Conservation (phyloP, 2,888 invertebrate species). For the Phaonia tiefii region DNA sequence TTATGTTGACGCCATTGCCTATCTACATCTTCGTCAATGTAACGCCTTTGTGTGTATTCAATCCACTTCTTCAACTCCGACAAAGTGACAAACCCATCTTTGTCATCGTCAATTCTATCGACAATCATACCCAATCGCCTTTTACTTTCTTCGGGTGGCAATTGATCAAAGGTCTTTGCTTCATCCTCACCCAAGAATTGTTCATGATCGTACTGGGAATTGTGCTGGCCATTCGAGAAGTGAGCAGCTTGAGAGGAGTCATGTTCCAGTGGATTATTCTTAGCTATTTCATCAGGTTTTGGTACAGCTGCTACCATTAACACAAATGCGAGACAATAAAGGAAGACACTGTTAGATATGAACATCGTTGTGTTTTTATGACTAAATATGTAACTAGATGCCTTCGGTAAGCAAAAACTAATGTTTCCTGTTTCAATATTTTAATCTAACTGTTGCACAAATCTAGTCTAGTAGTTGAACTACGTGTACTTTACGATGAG, state of each 20-base stretch:
- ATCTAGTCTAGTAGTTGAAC: neutral
- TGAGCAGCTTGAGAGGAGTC: conserved; percentile 90
- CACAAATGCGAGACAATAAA: conserved; percentile 44
- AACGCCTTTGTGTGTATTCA: conserved; percentile 94
- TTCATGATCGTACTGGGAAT: conserved; percentile 97
- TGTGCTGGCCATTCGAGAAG: conserved; percentile 88
- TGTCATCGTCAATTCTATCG: conserved; percentile 94
- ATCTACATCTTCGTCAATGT: conserved; percentile 95
- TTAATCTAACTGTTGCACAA: neutral
- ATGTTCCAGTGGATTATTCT: conserved; percentile 84
- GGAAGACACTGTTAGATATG: conserved; percentile 26
- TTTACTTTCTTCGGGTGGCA: conserved; percentile 97
- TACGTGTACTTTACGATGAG: conserved; percentile 61
- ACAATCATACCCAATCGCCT: conserved; percentile 93
- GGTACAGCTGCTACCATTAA: conserved; percentile 83
- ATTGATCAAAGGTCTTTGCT: conserved; percentile 95
- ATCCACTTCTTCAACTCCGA: conserved; percentile 98
- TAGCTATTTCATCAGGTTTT: conserved; percentile 83
- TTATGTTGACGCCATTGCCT: conserved; percentile 96
- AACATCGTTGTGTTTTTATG: conserved; percentile 44
- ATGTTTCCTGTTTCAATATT: neutral
- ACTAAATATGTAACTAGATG: no score
- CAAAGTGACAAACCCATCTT: conserved; percentile 90
- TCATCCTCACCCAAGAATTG: conserved; percentile 97
- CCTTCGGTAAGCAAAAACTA: neutral